phyloP scores from a whole-genome alignment of 2,797 vertebrate species.

The Cirrhinus molitorella region DNA sequence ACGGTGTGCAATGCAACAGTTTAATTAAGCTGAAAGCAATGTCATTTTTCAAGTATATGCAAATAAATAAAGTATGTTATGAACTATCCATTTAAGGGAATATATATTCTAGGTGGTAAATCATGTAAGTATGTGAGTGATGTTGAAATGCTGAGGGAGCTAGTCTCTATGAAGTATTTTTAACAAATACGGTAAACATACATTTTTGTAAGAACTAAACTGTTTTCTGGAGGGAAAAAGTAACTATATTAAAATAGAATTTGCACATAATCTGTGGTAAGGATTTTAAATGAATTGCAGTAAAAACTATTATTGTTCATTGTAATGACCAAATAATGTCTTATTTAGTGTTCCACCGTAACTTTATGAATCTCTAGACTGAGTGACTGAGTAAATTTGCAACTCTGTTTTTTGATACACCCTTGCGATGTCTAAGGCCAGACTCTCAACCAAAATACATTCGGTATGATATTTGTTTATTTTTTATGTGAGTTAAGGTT shows the following conservation, averaged over 20 bases:
- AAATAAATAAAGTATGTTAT: slow-evolving; percentile 69
- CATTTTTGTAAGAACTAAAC: neutral
- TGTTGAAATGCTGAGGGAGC: slow-evolving; percentile 64
- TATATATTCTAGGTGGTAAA: slow-evolving; percentile 63
- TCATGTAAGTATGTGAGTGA: slow-evolving; percentile 60
- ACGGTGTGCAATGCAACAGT: slow-evolving; percentile 62
- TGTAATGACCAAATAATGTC: too few species aligned
- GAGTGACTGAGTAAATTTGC: neutral
- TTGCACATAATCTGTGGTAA: too few species aligned
- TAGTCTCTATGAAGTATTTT: slow-evolving; percentile 16
- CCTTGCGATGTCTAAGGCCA: neutral
- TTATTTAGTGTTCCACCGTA: neutral
- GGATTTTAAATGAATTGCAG: too few species aligned
- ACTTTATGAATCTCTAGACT: neutral
- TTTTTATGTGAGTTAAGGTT: neutral
- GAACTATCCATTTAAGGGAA: slow-evolving; percentile 60
- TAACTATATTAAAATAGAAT: too few species aligned
- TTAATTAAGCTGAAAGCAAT: slow-evolving; percentile 76
- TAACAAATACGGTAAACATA: neutral
- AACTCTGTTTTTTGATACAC: neutral
- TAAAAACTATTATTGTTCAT: neutral
- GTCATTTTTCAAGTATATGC: slow-evolving; percentile 74
- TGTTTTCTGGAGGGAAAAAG: too few species aligned
- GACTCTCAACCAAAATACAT: neutral
- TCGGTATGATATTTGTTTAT: neutral